Percentiles rank a stretch among this genome's conserved stretches.
Evolutionary conservation across 1,140 invertebrate genomes (phyloP).

Genomic region (Drusus annulatus): DNA sequence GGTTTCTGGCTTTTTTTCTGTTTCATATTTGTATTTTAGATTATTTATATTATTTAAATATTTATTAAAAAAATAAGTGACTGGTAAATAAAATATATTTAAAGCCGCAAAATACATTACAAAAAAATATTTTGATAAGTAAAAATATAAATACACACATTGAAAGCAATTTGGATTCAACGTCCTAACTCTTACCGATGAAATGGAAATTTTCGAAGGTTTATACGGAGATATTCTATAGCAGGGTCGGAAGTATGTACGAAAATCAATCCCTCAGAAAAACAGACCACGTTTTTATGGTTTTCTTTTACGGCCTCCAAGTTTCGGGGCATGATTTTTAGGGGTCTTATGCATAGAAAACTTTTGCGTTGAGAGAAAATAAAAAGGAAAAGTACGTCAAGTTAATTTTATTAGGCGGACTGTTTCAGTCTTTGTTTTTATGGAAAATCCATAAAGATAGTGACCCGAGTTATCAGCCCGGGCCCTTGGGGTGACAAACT

Average conservation of each 20-base stretch:
- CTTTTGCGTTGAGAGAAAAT: conserved; percentile 40
- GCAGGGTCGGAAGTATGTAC: neutral
- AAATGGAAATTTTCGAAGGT: conserved; percentile 6
- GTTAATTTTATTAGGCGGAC: conserved; percentile 40
- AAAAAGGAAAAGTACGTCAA: conserved; percentile 37
- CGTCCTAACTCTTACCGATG: no score
- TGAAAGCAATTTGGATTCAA: no score
- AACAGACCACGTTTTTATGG: conserved; percentile 39
- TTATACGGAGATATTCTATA: neutral
- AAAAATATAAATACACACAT: no score
- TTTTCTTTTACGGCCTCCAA: conserved; percentile 37
- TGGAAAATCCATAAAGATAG: conserved; percentile 35
- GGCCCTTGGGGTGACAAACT: neutral
- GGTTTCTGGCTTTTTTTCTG: no score
- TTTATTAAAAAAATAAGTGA: no score
- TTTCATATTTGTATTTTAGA: no score
- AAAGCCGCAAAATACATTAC: no score
- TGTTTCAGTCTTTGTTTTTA: conserved; percentile 36
- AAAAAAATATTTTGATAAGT: neutral
- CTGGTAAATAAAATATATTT: no score
- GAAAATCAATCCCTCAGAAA: conserved; percentile 37
- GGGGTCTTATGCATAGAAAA: conserved; percentile 39
- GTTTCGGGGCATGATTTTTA: conserved; percentile 39
- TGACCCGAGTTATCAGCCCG: conserved; percentile 27
- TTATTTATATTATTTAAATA: no score